Evolutionary conservation across 1,140 invertebrate genomes (phyloP), one percentile per base, ranked within the genome.

Genomic region (Drosophila mojavensis): DNA sequence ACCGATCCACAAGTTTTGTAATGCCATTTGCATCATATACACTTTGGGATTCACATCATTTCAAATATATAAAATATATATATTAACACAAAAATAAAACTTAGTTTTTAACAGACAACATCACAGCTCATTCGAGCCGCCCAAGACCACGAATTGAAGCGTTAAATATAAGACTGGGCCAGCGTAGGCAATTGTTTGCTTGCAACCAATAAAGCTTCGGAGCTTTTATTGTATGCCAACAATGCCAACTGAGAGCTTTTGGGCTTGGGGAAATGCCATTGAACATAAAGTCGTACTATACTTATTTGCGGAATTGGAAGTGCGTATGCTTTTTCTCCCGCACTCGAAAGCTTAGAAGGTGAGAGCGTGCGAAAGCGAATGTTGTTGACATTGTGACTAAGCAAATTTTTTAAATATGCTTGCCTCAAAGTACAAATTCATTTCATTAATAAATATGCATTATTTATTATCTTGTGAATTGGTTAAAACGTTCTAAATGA

Each of bases 141-240:
- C 30, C 24, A 56, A 59, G 13, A 13, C 33, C 28, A 24, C 53
- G 41, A 47, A 48, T 17, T 47, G 13, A 10, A 54, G 41, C 43
- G 9, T 56, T 33, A n/a, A n/a, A 15, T 30, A 28, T 58, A 30
- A 36, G 15, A 28, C 39, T 41, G 28, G 24, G 33, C 30, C 10
- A 41, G 30, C 28, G 13, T 15, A 6, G 10, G 53, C 26, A 45
- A 41, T 50, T 30, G 33, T 60, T 66, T 39, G 54, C 48, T 59
- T 30, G 47, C 20, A 20, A 30, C 54, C 15, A 17, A 50, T 28
- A n/a, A 59, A 51, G 28, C 45, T 48, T 39, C 24, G 10, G 48
- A 68, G 65, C 65, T 68, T 68, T 68, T 67, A 59, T 61, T 60
- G 3, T 61, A 4, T 50, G 17, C 17, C 17, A 48, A 17, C 47